Conservation (phyloP, 2,888 invertebrate genomes). For the Pyrrhia umbra region DNA sequence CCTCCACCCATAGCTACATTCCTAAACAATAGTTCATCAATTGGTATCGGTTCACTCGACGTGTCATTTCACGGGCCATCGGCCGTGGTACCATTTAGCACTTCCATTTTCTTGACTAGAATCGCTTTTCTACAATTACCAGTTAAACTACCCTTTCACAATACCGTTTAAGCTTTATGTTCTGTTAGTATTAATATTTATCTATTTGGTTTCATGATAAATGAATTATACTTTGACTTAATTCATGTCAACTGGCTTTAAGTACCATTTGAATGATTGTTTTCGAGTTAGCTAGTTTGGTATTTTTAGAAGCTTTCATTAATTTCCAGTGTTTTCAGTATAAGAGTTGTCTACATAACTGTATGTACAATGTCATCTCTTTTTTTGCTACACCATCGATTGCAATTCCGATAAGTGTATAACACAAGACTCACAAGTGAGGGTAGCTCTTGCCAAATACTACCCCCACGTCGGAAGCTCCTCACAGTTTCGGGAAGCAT, state of each 20-base stretch:
- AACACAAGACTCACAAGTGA: slow-evolving; percentile 79
- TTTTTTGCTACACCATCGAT: slow-evolving; percentile 77
- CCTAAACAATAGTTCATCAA: slow-evolving; percentile 83
- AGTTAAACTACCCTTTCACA: slow-evolving; percentile 51
- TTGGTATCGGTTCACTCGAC: slow-evolving; percentile 70
- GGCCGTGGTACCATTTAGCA: slow-evolving; percentile 80
- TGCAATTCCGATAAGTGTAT: slow-evolving; percentile 79
- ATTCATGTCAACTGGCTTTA: slow-evolving; percentile 36
- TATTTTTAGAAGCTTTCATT: slow-evolving; percentile 22
- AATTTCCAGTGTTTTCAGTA: no score
- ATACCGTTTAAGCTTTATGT: slow-evolving; percentile 21
- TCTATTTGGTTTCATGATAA: slow-evolving; percentile 39
- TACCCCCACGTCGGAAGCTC: slow-evolving; percentile 79
- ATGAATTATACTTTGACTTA: slow-evolving; percentile 39
- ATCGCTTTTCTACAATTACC: slow-evolving; percentile 70
- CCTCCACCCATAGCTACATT: slow-evolving; percentile 70
- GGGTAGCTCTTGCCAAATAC: slow-evolving; percentile 83
- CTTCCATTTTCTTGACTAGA: slow-evolving; percentile 79
- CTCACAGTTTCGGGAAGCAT: slow-evolving; percentile 81
- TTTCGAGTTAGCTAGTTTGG: slow-evolving; percentile 2
- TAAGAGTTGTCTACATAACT: no score
- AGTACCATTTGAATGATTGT: slow-evolving; percentile 29
- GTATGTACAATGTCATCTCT: slow-evolving; percentile 36
- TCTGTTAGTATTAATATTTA: slow-evolving; percentile 46
- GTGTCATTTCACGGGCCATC: slow-evolving; percentile 79